Percentiles rank a stretch among this genome's conserved stretches.
phyloP scores from a whole-genome alignment of 2,888 invertebrate genomes.

The Hyposoter didymator region DNA sequence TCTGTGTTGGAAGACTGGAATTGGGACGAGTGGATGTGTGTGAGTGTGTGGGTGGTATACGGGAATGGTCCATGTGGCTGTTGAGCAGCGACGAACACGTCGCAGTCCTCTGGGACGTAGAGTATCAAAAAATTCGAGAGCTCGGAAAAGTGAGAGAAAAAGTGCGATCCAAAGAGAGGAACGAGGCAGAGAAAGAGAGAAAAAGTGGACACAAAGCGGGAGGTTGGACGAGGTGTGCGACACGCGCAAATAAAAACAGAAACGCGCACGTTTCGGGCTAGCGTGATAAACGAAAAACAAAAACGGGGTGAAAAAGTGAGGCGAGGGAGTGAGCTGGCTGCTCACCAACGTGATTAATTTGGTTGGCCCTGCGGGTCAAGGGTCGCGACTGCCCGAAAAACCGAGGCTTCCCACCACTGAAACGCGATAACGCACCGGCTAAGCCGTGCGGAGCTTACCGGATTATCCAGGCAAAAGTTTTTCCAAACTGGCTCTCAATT shows the following conservation, averaged over 20 bases:
- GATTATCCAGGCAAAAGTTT: conserved; percentile 36
- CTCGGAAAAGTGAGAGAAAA: conserved; percentile 17
- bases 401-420: background rate
- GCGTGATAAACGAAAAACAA: conserved; percentile 61
- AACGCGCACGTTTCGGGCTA: conserved; percentile 46
- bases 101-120: conserved; percentile 37
- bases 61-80: conserved; percentile 18
- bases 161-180: background rate
- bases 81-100: conserved; percentile 32
- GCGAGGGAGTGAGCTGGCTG: conserved; percentile 28
- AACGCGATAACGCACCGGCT: conserved; percentile 32
- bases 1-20: conserved; percentile 45
- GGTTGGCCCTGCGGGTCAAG: conserved; percentile 46
- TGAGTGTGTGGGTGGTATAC: conserved; percentile 15
- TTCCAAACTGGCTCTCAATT: conserved; percentile 22
- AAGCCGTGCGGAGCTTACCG: conserved; percentile 22
- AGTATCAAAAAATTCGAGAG: conserved; percentile 40
- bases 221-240: conserved; percentile 26
- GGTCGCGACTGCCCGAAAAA: conserved; percentile 40
- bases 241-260: conserved; percentile 39
- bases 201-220: conserved; percentile 27
- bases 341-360: conserved; percentile 61
- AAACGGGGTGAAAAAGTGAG: conserved; percentile 35
- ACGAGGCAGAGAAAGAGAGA: conserved; percentile 10
- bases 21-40: conserved; percentile 33